phyloP scores from a whole-genome alignment of 2,113 vertebrate species.

The Cephalophus harveyi region DNA sequence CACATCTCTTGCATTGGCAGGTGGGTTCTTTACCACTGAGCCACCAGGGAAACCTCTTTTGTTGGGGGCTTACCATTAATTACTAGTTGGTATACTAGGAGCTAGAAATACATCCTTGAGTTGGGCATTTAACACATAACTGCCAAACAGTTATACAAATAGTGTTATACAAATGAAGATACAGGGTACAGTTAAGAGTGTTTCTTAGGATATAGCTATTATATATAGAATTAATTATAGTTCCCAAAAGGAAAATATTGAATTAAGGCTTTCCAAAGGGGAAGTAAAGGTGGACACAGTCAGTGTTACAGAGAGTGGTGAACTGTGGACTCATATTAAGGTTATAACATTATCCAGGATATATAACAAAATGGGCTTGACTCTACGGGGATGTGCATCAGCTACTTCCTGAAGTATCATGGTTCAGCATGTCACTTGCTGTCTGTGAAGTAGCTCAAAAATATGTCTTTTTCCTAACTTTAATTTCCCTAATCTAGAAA shows the following conservation, averaged over 20 bases:
- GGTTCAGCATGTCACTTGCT: neutral
- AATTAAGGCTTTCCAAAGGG: slow-evolving; percentile 31
- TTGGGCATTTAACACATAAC: neutral
- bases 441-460: neutral
- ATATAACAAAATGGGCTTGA: neutral
- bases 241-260: neutral
- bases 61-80: neutral
- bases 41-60: neutral
- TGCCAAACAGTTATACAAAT: neutral
- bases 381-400: neutral
- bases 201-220: neutral
- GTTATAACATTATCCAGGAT: neutral
- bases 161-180: neutral
- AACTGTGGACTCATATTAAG: neutral
- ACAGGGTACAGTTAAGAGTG: neutral
- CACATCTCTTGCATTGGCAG: neutral
- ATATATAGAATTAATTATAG: neutral
- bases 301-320: slow-evolving; percentile 27
- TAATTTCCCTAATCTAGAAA: neutral
- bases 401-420: neutral
- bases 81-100: neutral
- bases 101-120: neutral
- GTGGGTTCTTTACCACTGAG: neutral
- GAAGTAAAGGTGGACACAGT: neutral
- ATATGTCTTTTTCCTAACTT: neutral